Evolutionary conservation across 2,888 invertebrate genomes (phyloP).

Genomic region (Xanthorhoe designata): DNA sequence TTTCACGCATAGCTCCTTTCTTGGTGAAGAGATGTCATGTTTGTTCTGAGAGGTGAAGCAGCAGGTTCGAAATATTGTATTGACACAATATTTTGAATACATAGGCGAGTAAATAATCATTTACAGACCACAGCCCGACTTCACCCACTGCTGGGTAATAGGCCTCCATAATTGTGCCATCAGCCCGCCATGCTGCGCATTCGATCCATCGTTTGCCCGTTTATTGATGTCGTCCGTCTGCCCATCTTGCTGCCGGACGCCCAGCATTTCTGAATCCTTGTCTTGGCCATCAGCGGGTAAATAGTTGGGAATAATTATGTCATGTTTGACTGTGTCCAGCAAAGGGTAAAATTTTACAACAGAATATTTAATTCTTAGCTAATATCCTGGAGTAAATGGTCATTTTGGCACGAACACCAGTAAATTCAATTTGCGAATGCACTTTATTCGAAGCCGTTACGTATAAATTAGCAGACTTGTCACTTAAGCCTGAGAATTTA

Average conservation of each 20-base stretch:
- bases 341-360: background rate
- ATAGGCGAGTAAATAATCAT: background rate
- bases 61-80: background rate
- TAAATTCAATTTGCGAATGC: slow-evolving; percentile 39
- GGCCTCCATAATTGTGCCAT: too few species aligned
- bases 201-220: too few species aligned
- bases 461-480: slow-evolving; percentile 40
- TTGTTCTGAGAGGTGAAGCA: slow-evolving; percentile 6
- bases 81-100: background rate
- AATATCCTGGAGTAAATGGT: slow-evolving; percentile 12
- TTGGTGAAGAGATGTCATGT: slow-evolving; percentile 9
- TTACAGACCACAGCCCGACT: too few species aligned
- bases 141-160: too few species aligned
- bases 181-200: too few species aligned
- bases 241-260: too few species aligned
- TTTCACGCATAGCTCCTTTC: background rate
- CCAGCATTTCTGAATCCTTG: too few species aligned
- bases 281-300: too few species aligned
- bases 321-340: background rate
- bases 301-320: too few species aligned
- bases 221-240: too few species aligned
- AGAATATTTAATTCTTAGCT: slow-evolving; percentile 6
- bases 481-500: slow-evolving; percentile 20
- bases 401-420: slow-evolving; percentile 34
- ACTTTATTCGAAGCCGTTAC: slow-evolving; percentile 36